Percentiles rank a stretch among this genome's conserved stretches.
Conservation (phyloP, 2,888 invertebrate genomes). For the Antheraea assamensis region DNA sequence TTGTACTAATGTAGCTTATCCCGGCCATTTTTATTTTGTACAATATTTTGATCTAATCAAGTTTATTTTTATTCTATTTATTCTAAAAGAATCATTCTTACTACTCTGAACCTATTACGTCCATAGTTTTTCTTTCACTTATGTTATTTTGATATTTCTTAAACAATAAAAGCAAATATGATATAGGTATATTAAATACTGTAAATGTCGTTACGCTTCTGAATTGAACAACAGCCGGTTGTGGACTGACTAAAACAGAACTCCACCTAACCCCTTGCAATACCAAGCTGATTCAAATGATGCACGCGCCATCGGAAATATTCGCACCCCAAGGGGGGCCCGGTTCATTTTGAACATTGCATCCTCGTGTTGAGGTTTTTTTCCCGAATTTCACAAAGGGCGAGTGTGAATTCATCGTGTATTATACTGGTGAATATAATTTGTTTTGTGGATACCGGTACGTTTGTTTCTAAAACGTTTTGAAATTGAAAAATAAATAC, state of each 20-base stretch:
- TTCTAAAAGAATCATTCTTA: no score
- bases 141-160: no score
- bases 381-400: slow-evolving; percentile 18
- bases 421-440: not conserved
- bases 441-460: not conserved
- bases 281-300: slow-evolving; percentile 53
- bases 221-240: slow-evolving; percentile 31
- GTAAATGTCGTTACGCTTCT: no score
- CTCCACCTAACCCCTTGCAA: slow-evolving; percentile 45
- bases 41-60: no score
- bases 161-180: no score
- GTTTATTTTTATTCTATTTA: no score
- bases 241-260: slow-evolving; percentile 60
- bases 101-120: no score
- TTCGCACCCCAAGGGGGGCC: slow-evolving; percentile 38
- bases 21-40: no score
- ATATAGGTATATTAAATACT: no score
- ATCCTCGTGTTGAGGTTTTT: slow-evolving; percentile 12
- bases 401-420: slow-evolving; percentile 9
- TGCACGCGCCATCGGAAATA: slow-evolving; percentile 55
- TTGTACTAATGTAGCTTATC: no score
- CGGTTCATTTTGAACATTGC: slow-evolving; percentile 18
- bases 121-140: no score
- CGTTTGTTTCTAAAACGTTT: not conserved
- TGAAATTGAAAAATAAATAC: not conserved